A percentile compares a stretch with the other conserved stretches of the same genome.
Evolutionary conservation across 37 sponge, comb jelly and placozoan species (phyloP).

Genomic region (Halisarca cf. caerulea): DNA sequence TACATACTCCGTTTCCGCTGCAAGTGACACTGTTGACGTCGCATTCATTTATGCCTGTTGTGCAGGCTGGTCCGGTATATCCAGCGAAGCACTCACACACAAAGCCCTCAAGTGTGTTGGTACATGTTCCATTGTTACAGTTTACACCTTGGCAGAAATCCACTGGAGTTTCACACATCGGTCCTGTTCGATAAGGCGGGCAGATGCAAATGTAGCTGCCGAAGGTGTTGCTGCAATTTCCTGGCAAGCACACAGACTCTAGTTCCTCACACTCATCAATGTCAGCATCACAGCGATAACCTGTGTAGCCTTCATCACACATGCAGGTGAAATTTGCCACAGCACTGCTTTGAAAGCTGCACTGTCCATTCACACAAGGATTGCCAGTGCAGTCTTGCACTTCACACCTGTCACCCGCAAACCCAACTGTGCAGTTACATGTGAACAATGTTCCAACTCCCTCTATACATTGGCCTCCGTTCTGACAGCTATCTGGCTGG

Average conservation of each 20-base stretch:
- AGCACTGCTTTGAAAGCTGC: conserved; percentile 24
- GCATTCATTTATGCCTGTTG: not conserved
- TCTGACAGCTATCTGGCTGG: conserved; percentile 40
- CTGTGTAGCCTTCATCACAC: conserved; percentile 35
- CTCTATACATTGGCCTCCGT: conserved; percentile 57
- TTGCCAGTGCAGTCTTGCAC: conserved; percentile 35
- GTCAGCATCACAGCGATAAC: conserved; percentile 38
- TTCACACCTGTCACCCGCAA: conserved; percentile 53
- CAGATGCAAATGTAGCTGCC: conserved; percentile 59
- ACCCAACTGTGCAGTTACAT: conserved; percentile 39
- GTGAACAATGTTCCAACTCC: conserved; percentile 5
- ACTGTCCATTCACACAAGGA: conserved; percentile 57
- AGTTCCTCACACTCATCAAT: conserved; percentile 48
- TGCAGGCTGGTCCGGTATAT: conserved; percentile 23
- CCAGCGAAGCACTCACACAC: conserved; percentile 40
- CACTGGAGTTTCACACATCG: conserved; percentile 39
- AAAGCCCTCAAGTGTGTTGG: conserved; percentile 30
- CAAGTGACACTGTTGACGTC: not conserved
- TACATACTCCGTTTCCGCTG: conserved; percentile 4
- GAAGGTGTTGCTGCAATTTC: conserved; percentile 45
- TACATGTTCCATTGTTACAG: conserved; percentile 54
- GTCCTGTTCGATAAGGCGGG: conserved; percentile 52
- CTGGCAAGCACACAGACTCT: conserved; percentile 41
- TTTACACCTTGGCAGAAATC: conserved; percentile 56
- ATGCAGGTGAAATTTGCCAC: conserved; percentile 15